Base-by-base conservation (phyloP, 2,888 invertebrate genomes). In the Lycophotia porphyrea region DNA sequence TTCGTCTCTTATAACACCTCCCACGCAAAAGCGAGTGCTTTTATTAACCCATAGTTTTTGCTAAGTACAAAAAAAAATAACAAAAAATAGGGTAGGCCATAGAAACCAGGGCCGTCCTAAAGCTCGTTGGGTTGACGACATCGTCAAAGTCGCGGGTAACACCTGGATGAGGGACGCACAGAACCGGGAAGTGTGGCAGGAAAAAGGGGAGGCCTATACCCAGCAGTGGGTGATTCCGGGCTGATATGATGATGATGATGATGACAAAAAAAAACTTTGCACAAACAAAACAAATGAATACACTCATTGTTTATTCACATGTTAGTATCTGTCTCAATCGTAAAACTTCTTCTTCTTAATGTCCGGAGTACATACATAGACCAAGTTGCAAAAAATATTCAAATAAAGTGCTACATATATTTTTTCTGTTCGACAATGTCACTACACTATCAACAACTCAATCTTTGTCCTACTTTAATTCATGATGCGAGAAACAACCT, bases 301-400 rank as follows among this genome's bases (percentile, higher is more conserved):
- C n/a, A 78, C 31, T 65, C 36, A 58, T 78, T 83, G 65, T 60
- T 69, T 65, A 60, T 82, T 69, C 78, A 47, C 36, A 64, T 5
- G 21, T 69, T 76, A 69, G 47, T 58, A 66, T 74, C 60, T 61
- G 67, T 82, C 36, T 44, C 27, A 36, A 81, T 73, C 74, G 60
- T 34, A 34, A 60, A 27, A 1, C 24, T 34, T 49, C 4, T n/a
- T n/a, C n/a, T n/a, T n/a, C n/a, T n/a, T 78, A 55, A 80, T 78
- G 60, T 74, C 21, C n/a, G n/a, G n/a, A n/a, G n/a, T 61, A 4
- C n/a, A 58, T 31, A 47, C 8, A 15, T 9, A 63, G 3, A 58
- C 4, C 5, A 27, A 73, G 9, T 58, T 21, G 27, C 47, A 74
- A 64, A 63, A 74, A 80, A 39, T 9, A 15, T 1, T 1, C 5